Percentiles rank a stretch among this genome's conserved stretches.
Evolutionary conservation across 2,797 vertebrate genomes (phyloP).

Genomic region (Pangasius mekongensis): DNA sequence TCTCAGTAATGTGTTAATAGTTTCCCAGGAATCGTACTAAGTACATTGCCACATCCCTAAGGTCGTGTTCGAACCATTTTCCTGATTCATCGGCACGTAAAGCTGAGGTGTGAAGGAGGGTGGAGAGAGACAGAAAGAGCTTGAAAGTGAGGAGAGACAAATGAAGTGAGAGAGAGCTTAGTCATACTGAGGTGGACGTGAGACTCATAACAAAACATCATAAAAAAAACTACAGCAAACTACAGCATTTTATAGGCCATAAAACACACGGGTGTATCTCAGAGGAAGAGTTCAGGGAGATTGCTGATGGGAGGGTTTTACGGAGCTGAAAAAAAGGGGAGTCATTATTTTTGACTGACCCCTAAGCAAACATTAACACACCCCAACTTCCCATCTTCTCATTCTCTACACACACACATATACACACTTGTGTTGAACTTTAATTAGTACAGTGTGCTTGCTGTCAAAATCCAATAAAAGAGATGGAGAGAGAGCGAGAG

Average conservation of each 20-base stretch:
- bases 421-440: constrained; percentile 46
- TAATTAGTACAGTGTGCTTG: constrained; percentile 55
- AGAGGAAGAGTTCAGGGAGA: constrained; percentile 29
- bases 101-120: too few relatives aligned
- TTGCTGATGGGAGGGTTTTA: constrained; percentile 30
- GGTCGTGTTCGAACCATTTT: neutral
- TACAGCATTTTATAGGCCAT: constrained; percentile 32
- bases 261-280: constrained; percentile 25
- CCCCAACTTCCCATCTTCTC: constrained; percentile 7
- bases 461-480: constrained; percentile 50
- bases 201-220: constrained; percentile 37
- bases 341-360: constrained; percentile 51
- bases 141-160: constrained; percentile 3
- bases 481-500: constrained; percentile 27
- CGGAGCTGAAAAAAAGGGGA: constrained; percentile 21
- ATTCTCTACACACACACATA: constrained; percentile 11
- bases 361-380: constrained; percentile 49
- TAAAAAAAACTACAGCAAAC: constrained; percentile 37
- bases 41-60: neutral
- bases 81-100: neutral
- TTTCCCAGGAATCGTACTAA: neutral
- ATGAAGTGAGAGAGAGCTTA: constrained; percentile 18
- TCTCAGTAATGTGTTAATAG: neutral
- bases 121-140: neutral
- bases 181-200: constrained; percentile 15